Conservation (phyloP, 1,140 invertebrate genomes). For the Lamellibrachia luymesi region DNA sequence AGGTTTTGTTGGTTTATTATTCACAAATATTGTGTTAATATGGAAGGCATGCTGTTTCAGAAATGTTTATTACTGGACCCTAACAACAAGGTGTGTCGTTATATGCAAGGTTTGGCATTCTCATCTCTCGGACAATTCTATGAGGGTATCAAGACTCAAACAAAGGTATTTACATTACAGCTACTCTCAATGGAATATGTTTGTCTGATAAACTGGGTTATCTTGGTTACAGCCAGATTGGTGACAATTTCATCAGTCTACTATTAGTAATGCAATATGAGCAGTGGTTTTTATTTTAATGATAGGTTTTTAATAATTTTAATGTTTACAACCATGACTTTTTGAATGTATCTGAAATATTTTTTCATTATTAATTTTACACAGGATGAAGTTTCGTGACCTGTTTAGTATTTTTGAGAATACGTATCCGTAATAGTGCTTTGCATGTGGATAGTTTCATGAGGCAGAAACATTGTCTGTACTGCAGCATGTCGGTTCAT, state of each 20-base stretch:
- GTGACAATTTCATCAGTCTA: no score
- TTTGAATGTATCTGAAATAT: no score
- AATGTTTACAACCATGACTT: no score
- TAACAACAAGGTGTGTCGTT: not conserved
- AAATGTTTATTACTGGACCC: not conserved
- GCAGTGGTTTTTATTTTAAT: not conserved
- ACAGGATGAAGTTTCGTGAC: no score
- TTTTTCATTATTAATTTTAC: no score
- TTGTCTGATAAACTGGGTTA: not conserved
- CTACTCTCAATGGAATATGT: not conserved
- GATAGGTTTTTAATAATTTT: not conserved
- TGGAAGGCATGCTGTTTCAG: not conserved
- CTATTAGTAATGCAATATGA: not conserved
- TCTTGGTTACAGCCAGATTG: no score
- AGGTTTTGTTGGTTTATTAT: not conserved
- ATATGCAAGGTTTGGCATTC: not conserved
- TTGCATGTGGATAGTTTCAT: no score
- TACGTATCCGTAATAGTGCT: no score
- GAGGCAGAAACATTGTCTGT: no score
- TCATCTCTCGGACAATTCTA: not conserved
- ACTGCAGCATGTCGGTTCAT: no score
- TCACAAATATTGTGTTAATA: not conserved
- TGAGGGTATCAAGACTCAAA: not conserved
- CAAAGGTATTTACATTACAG: not conserved
- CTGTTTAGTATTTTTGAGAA: no score